Evolutionary conservation across 35 echinoderm and acorn worm species (phyloP).

Genomic region (Holothuria glaberrima): DNA sequence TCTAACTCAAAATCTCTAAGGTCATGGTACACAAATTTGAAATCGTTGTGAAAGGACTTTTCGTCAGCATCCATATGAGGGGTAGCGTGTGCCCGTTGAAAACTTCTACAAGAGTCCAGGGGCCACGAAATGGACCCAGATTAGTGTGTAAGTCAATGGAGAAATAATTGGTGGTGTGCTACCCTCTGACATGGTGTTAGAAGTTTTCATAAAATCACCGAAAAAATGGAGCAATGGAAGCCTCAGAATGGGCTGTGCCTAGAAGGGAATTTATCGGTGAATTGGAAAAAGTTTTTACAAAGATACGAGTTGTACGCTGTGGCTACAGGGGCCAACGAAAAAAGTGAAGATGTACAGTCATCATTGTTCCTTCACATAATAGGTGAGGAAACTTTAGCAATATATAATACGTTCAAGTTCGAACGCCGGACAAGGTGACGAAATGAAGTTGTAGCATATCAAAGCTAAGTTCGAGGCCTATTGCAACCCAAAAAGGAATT

Average conservation of each 20-base stretch:
- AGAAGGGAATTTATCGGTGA: conserved; percentile 26
- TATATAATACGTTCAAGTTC: conserved; percentile 69
- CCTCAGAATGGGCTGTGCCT: background rate
- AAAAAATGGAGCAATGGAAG: background rate
- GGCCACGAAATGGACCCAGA: no score
- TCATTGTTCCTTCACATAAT: conserved; percentile 63
- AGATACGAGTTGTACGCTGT: conserved; percentile 49
- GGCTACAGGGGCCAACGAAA: conserved; percentile 59
- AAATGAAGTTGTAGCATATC: background rate
- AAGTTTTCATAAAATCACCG: background rate
- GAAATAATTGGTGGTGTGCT: no score
- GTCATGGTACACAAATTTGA: no score
- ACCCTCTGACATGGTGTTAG: conserved; percentile 39
- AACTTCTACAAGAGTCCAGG: no score
- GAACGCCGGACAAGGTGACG: background rate
- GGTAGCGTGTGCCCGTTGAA: no score
- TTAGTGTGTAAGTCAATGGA: no score
- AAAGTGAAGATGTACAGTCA: conserved; percentile 49
- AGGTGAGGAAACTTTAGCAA: conserved; percentile 69
- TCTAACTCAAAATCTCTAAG: no score
- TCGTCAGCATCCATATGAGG: no score
- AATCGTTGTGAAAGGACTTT: no score
- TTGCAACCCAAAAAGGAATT: background rate
- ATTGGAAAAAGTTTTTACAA: conserved; percentile 49
- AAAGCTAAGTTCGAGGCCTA: conserved; percentile 2